phyloP scores from a whole-genome alignment of 2,888 invertebrate genomes.

The Lypha dubia region DNA sequence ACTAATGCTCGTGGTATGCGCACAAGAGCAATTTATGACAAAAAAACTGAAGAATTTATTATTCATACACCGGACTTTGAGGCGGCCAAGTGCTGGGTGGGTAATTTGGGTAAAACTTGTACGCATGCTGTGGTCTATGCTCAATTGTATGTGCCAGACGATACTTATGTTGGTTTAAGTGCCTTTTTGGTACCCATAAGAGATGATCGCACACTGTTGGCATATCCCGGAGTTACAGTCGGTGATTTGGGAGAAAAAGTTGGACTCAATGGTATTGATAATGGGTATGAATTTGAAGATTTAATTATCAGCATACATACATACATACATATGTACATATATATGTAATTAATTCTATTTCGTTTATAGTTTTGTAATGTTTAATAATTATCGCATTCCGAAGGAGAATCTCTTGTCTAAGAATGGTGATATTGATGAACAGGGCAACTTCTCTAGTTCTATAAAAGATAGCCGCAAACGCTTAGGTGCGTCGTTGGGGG shows the following conservation, averaged over 20 bases:
- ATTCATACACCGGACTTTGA: slow-evolving; percentile 90
- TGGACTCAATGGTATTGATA: slow-evolving; percentile 95
- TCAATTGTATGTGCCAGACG: slow-evolving; percentile 91
- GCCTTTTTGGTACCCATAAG: slow-evolving; percentile 94
- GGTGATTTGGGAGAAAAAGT: slow-evolving; percentile 97
- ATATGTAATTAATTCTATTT: no score
- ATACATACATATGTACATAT: not conserved
- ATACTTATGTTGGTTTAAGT: slow-evolving; percentile 92
- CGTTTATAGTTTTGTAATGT: slow-evolving; percentile 87
- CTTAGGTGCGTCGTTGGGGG: slow-evolving; percentile 92
- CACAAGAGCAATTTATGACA: slow-evolving; percentile 92
- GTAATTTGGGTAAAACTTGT: slow-evolving; percentile 88
- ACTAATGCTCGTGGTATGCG: slow-evolving; percentile 95
- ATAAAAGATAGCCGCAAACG: slow-evolving; percentile 93
- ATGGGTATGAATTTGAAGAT: slow-evolving; percentile 87
- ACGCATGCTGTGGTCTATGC: slow-evolving; percentile 95
- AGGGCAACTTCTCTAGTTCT: slow-evolving; percentile 91
- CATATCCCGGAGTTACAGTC: slow-evolving; percentile 91
- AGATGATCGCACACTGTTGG: slow-evolving; percentile 88
- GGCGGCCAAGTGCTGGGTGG: slow-evolving; percentile 92
- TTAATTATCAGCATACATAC: not conserved
- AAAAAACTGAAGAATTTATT: slow-evolving; percentile 88
- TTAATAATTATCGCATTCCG: slow-evolving; percentile 91
- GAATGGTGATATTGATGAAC: slow-evolving; percentile 92
- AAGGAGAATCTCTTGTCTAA: slow-evolving; percentile 92